These are phyloP conservation scores for Chouioia cunea DNA, from an alignment of 2,888 invertebrate genomes.

Conservation along the genomic window DNA sequence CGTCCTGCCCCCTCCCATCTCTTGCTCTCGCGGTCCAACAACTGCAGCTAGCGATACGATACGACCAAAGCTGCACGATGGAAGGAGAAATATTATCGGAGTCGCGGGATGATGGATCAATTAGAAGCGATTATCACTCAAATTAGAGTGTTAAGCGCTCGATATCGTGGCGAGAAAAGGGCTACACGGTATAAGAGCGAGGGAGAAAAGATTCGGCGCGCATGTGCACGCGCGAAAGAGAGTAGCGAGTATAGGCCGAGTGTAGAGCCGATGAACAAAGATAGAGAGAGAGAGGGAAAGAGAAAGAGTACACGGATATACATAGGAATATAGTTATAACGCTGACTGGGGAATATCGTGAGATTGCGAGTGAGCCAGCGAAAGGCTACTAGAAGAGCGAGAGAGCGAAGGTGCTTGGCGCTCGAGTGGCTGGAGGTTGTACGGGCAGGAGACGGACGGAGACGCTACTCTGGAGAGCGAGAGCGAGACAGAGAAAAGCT, in stretches of 20 bases:
- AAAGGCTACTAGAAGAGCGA: neutral
- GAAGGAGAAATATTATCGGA: no score
- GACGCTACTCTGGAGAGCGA: no score
- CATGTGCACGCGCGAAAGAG: neutral
- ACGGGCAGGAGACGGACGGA: no score
- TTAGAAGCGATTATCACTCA: constrained; percentile 35
- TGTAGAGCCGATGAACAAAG: neutral
- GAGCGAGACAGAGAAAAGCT: neutral
- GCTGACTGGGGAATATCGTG: neutral
- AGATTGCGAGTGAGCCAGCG: neutral
- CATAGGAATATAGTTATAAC: neutral
- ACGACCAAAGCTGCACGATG: no score
- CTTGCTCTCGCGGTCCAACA: neutral
- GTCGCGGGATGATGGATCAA: constrained; percentile 23
- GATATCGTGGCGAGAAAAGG: neutral
- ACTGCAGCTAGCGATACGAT: neutral
- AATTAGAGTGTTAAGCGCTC: constrained; percentile 36
- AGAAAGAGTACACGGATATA: neutral
- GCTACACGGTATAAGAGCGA: neutral
- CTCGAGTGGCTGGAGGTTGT: neutral
- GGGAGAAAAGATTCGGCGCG: neutral
- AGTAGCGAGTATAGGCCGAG: neutral
- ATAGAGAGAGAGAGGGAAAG: neutral
- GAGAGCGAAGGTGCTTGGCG: neutral
- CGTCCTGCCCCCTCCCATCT: constrained; percentile 14